Base-by-base conservation (phyloP, 1,140 invertebrate genomes). In the Condylostylus longicornis region DNA sequence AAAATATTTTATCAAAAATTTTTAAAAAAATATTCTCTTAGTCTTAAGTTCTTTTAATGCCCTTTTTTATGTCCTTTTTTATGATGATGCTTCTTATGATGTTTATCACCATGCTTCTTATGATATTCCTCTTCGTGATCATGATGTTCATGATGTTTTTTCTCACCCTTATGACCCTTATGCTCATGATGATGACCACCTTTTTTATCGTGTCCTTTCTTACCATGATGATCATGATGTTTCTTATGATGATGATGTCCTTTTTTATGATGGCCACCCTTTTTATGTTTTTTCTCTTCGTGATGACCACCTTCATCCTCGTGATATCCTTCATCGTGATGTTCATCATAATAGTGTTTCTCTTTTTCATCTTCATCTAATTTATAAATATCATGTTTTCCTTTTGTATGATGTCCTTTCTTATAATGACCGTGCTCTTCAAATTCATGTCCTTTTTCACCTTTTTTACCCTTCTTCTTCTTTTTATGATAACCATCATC, bases 301-400 rank as follows among this genome's bases (percentile, higher is more conserved):
- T 79, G 73, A 53, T 72, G 72, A 42, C 72, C 66, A 0, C 77
- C 79, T 47, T 80, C 71, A 40, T 72, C 70, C 50, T 70, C 64
- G 46, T 79, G 75, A 40, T 78, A 71, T 3, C 79, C 80, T 10
- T 77, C 77, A 42, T 80, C 81, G 52, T 83, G 76, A 54, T 70
- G 72, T 53, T 85, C 79, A 37, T 84, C 80, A 51, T 84, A 84
- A 60, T 82, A 83, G 45, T 82, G 81, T 51, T 84, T 81, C 45
- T 85, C 77, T 55, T 82, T 84, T 44, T 82, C 77, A 48, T 75
- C 82, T 56, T 84, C 81, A 49, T 86, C 79, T 15, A 61, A 42
- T 51, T 82, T 82, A 53, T 82, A 78, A 6, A 77, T 75, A 47
- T 77, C 80, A 51, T 83, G 75, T 46, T 83, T 79, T 50, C 77